Percentiles rank a stretch among this genome's conserved stretches.
These are phyloP conservation scores for Ailuropoda melanoleuca DNA, from an alignment of 2,113 vertebrate species.

Conservation along the genomic window DNA sequence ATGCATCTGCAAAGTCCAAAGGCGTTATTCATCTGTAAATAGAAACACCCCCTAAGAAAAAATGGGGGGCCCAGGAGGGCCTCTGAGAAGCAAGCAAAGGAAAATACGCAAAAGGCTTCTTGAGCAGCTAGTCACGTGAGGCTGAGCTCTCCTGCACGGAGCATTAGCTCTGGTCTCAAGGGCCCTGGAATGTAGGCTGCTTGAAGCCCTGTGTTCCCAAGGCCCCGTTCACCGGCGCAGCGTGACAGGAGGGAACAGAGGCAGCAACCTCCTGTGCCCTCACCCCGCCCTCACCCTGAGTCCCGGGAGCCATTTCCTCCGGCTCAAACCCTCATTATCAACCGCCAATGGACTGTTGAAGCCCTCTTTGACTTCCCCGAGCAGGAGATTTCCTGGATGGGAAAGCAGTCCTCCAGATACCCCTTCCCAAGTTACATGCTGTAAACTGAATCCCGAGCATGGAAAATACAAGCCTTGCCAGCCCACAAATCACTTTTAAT, in stretches of 20 bases:
- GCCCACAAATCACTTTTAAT: conserved; percentile 76
- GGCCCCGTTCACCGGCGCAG: neutral
- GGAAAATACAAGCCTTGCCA: conserved; percentile 9
- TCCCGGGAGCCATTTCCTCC: neutral
- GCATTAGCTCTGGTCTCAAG: neutral
- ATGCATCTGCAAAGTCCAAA: neutral
- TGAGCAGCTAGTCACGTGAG: neutral
- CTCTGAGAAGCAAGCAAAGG: neutral
- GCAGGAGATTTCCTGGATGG: neutral
- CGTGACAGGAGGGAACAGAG: neutral
- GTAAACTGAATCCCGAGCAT: neutral
- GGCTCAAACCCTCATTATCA: neutral
- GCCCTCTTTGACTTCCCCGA: fast-evolving
- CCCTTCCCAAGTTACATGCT: neutral
- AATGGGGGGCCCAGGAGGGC: neutral
- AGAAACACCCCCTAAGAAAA: neutral
- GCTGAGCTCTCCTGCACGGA: neutral
- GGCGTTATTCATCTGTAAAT: neutral
- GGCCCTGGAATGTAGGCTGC: neutral
- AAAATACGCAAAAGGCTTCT: neutral
- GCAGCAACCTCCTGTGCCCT: neutral
- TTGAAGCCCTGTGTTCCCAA: neutral
- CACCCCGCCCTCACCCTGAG: neutral
- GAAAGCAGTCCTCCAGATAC: neutral
- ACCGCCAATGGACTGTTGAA: neutral